Base-by-base conservation (phyloP, 2,113 vertebrate species). In the Speoplatyrhinus poulsoni region DNA sequence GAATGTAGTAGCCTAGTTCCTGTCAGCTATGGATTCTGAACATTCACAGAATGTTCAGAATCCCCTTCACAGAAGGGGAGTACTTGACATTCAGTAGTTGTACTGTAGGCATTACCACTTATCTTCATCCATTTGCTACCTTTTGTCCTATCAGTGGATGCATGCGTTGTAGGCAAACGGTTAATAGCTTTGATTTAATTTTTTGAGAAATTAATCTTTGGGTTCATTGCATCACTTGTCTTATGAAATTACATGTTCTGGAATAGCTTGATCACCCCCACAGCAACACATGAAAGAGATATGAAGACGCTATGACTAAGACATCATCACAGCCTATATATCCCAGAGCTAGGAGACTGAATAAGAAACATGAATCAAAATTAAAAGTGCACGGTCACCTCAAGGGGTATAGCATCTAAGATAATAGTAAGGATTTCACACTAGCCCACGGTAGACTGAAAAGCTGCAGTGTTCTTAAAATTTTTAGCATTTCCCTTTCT, bases 291-390 rank as follows among this genome's bases (percentile, higher is more conserved):
- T 63, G 52, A 52, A 73, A 41, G 32, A 58, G 66, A 70, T 70
- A 69, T 58, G 32, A 67, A 62, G 62, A 75, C 73, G 41, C 53
- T 64, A 56, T 80, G 80, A 88, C 86, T 71, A 72, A 79, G 46
- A 33, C 49, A 26, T 65, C 52, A 62, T 77, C 60, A 65, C 76
- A 70, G 36, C 78, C 69, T 77, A 67, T 73, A 67, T 69, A 67
- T n/a, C 72, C 66, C 12, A 47, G 32, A 72, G 81, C 70, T 11
- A 3, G 65, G 53, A 72, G 33, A 54, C 70, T 77, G 64, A 60
- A 17, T 82, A 16, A 73, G 55, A 70, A 74, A 66, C 9, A 70
- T 56, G 60, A 80, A 60, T 70, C 67, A 72, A 36, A 65, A 69
- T 57, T 8, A 49, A 85, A 58, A 84, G 68, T 70, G 62, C 57